These are phyloP conservation scores for Campaea margaritaria DNA, from an alignment of 2,888 invertebrate genomes.

Conservation along the genomic window DNA sequence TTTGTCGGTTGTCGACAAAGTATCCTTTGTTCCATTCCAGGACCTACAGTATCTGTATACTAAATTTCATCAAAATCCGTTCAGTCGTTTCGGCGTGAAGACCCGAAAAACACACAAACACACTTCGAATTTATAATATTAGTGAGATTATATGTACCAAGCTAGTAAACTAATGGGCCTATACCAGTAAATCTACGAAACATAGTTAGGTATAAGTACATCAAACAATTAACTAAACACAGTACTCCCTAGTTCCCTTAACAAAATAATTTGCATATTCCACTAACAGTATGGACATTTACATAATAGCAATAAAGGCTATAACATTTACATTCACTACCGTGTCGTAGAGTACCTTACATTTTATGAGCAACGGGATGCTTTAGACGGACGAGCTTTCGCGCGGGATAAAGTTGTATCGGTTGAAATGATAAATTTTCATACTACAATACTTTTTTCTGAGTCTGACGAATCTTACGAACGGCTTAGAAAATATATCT, in stretches of 20 bases:
- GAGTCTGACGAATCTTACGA: too few relatives aligned
- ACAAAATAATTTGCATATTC: slow-evolving; percentile 37
- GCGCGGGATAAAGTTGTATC: not conserved
- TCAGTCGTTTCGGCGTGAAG: too few relatives aligned
- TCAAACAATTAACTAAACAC: slow-evolving; percentile 20
- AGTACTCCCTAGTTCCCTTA: slow-evolving; percentile 24
- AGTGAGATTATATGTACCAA: too few relatives aligned
- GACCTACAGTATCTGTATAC: too few relatives aligned
- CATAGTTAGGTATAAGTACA: slow-evolving; percentile 1
- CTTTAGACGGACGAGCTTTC: slow-evolving; percentile 13
- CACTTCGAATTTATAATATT: too few relatives aligned
- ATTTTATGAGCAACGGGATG: slow-evolving; percentile 15
- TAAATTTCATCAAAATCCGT: too few relatives aligned
- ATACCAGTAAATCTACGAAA: slow-evolving; percentile 11
- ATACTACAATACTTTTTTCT: not conserved
- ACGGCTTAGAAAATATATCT: too few relatives aligned
- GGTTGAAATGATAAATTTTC: not conserved
- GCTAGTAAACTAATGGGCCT: too few relatives aligned
- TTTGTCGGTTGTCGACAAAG: too few relatives aligned
- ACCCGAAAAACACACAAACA: too few relatives aligned
- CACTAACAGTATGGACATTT: slow-evolving; percentile 42
- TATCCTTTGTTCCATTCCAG: too few relatives aligned
- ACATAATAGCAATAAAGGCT: slow-evolving; percentile 42
- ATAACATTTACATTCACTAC: slow-evolving; percentile 36
- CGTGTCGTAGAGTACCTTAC: slow-evolving; percentile 22